Evolutionary conservation across 2,113 vertebrate genomes (phyloP).

Genomic region (Ariopsis seemanni): DNA sequence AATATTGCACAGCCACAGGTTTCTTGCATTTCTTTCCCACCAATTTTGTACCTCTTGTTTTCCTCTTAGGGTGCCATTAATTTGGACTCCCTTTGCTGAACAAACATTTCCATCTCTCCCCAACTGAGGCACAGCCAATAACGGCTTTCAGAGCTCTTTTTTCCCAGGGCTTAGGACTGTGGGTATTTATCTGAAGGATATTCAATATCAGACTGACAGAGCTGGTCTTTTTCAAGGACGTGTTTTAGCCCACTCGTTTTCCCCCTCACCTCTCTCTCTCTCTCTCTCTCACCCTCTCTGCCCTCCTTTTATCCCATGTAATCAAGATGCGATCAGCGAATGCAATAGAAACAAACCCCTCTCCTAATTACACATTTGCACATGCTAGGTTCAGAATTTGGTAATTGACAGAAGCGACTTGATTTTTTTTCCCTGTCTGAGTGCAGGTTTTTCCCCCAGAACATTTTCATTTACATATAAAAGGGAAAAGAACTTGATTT

Average conservation of each 20-base stretch:
- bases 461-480: conserved; percentile 66
- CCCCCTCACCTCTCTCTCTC: neutral
- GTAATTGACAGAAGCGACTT: conserved; percentile 58
- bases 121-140: conserved; percentile 1
- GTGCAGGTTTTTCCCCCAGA: conserved; percentile 19
- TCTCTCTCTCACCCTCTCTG: neutral
- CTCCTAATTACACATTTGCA: conserved; percentile 67
- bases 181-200: conserved; percentile 49
- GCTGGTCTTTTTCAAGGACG: conserved; percentile 58
- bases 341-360: conserved; percentile 51
- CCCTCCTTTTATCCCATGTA: conserved; percentile 43
- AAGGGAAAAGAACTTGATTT: conserved; percentile 53
- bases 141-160: neutral
- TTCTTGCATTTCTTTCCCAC: neutral
- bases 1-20: neutral
- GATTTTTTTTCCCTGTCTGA: conserved; percentile 57
- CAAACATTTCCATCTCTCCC: conserved; percentile 23
- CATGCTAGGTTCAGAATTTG: conserved; percentile 47
- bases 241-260: conserved; percentile 30
- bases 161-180: neutral
- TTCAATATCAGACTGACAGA: conserved; percentile 50
- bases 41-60: neutral
- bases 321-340: conserved; percentile 63
- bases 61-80: neutral
- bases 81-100: conserved; percentile 6